Conservation (phyloP, 2,888 invertebrate genomes). For the Andrena bicolor region DNA sequence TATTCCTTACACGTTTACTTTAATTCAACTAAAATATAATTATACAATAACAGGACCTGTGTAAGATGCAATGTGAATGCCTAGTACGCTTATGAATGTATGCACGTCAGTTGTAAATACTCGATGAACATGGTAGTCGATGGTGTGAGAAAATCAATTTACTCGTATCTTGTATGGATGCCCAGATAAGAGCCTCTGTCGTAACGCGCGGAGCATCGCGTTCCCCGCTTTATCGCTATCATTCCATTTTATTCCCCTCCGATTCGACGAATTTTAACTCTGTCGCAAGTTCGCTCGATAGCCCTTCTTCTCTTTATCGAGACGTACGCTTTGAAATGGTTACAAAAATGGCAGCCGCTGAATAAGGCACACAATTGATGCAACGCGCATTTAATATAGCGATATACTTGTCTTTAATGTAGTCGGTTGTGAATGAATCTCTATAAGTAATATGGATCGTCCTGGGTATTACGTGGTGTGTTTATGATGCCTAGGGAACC, state of each 20-base stretch:
- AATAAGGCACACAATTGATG: constrained; percentile 85
- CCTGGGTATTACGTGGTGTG: constrained; percentile 59
- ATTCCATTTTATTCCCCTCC: constrained; percentile 3
- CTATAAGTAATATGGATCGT: constrained; percentile 63
- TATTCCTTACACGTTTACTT: constrained; percentile 82
- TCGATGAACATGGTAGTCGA: constrained; percentile 58
- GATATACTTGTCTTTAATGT: constrained; percentile 71
- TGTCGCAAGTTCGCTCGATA: constrained; percentile 49
- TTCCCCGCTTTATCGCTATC: constrained; percentile 45
- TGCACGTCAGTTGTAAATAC: constrained; percentile 63
- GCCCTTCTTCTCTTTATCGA: constrained; percentile 59
- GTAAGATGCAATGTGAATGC: constrained; percentile 74
- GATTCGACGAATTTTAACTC: constrained; percentile 58
- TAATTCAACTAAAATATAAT: constrained; percentile 82
- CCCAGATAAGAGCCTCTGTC: constrained; percentile 64
- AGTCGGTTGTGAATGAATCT: constrained; percentile 62
- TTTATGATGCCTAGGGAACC: constrained; percentile 63
- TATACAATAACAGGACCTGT: constrained; percentile 82
- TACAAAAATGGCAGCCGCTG: constrained; percentile 84
- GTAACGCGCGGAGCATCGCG: constrained; percentile 7
- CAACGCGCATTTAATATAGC: constrained; percentile 82
- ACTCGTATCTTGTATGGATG: constrained; percentile 63
- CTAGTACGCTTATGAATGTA: constrained; percentile 67
- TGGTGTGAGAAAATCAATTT: constrained; percentile 70
- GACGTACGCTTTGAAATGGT: constrained; percentile 78